Evolutionary conservation across 2,113 vertebrate species (phyloP).

Genomic region (Ophthalmolycus amberensis): DNA sequence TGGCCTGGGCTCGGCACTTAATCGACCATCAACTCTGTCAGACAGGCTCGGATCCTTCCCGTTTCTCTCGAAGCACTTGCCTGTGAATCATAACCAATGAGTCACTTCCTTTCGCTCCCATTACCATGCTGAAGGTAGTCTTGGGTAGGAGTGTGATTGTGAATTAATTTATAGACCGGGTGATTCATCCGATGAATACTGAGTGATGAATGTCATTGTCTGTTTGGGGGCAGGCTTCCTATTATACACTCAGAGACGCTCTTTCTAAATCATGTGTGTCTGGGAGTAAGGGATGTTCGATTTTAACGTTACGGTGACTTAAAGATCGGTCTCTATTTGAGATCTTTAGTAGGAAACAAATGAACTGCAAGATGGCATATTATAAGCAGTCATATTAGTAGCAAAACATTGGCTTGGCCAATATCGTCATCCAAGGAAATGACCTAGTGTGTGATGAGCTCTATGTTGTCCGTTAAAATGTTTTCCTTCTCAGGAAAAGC

Average conservation of each 20-base stretch:
- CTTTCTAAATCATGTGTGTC: slow-evolving; percentile 15
- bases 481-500: background rate
- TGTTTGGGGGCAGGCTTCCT: slow-evolving; percentile 36
- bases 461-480: background rate
- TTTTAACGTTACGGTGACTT: background rate
- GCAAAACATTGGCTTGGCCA: background rate
- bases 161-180: slow-evolving; percentile 66
- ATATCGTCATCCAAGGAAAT: background rate
- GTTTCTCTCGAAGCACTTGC: slow-evolving; percentile 33
- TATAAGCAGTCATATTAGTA: background rate
- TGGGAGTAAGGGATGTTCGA: slow-evolving; percentile 4
- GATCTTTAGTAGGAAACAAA: background rate
- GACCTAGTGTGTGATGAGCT: background rate
- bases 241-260: slow-evolving; percentile 39
- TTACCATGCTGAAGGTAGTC: slow-evolving; percentile 63
- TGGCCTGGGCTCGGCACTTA: background rate
- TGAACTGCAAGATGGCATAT: background rate
- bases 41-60: slow-evolving; percentile 32
- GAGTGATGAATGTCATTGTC: slow-evolving; percentile 54
- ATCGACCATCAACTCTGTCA: slow-evolving; percentile 15
- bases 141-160: slow-evolving; percentile 63
- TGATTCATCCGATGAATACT: slow-evolving; percentile 70
- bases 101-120: slow-evolving; percentile 65
- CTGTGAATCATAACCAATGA: slow-evolving; percentile 69
- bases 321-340: background rate